Percentiles rank a stretch among this genome's conserved stretches.
These are phyloP conservation scores for Calidris pygmaea DNA, from an alignment of 2,113 vertebrate species.

Conservation along the genomic window DNA sequence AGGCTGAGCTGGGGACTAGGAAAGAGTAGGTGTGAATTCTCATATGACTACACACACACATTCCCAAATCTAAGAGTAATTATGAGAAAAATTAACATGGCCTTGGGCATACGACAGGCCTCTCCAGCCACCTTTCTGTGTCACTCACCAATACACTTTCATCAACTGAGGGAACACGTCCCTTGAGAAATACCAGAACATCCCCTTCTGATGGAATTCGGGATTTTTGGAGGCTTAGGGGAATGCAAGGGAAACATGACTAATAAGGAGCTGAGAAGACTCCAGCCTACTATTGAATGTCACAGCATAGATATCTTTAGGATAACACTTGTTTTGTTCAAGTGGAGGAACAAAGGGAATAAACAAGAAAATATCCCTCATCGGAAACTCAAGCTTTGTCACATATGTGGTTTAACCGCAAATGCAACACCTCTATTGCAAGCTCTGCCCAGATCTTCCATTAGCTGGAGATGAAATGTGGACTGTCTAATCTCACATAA, in stretches of 20 bases:
- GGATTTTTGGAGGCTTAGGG: neutral
- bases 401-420: neutral
- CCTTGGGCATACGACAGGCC: neutral
- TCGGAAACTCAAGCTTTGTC: neutral
- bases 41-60: neutral
- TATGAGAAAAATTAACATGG: neutral
- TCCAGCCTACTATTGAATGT: neutral
- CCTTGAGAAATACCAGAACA: neutral
- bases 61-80: neutral
- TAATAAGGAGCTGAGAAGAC: neutral
- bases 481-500: accelerated
- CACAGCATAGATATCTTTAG: neutral
- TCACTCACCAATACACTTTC: neutral
- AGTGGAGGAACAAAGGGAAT: neutral
- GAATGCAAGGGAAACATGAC: neutral
- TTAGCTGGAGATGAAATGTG: neutral
- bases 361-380: neutral
- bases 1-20: neutral
- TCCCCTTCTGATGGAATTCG: neutral
- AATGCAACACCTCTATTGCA: accelerated
- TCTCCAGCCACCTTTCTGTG: neutral
- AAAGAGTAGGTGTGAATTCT: neutral
- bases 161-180: neutral
- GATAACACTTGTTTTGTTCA: neutral
- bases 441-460: neutral